A percentile compares a stretch with the other conserved stretches of the same genome.
These are phyloP conservation scores for Hycleus phaleratus DNA, from an alignment of 1,140 invertebrate genomes.

Conservation along the genomic window DNA sequence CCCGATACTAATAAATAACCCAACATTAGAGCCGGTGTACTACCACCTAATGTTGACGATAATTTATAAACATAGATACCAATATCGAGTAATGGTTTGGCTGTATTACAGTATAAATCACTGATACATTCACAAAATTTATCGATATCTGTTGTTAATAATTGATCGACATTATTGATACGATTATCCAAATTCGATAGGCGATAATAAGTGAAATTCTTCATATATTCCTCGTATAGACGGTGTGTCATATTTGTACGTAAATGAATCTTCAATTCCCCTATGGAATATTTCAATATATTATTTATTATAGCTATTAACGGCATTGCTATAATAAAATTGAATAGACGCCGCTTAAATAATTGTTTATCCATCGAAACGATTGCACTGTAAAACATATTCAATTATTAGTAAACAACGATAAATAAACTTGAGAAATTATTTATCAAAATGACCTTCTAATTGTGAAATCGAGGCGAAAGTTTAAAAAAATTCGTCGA, in stretches of 20 bases:
- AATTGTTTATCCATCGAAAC: constrained; percentile 74
- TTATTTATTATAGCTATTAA: constrained; percentile 86
- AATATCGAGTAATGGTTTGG: constrained; percentile 93
- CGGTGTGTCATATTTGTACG: constrained; percentile 80
- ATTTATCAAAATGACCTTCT: no score
- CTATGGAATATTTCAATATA: constrained; percentile 86
- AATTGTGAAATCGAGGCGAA: no score
- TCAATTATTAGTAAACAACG: background rate
- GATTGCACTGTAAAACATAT: constrained; percentile 69
- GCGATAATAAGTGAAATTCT: constrained; percentile 96
- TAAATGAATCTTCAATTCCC: constrained; percentile 85
- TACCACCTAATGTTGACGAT: constrained; percentile 72
- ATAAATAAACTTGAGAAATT: no score
- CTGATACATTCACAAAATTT: constrained; percentile 94
- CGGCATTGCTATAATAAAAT: constrained; percentile 76
- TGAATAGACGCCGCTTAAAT: constrained; percentile 68
- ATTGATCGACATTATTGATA: constrained; percentile 93
- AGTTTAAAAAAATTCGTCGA: background rate
- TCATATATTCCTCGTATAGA: constrained; percentile 87
- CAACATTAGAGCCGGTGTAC: constrained; percentile 79
- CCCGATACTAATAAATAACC: constrained; percentile 80
- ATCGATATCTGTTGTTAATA: constrained; percentile 93
- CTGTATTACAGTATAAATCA: constrained; percentile 95
- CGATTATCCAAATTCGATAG: constrained; percentile 92
- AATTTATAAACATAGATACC: constrained; percentile 87